Conservation (phyloP, 2,113 vertebrate genomes). For the Apus apus region DNA sequence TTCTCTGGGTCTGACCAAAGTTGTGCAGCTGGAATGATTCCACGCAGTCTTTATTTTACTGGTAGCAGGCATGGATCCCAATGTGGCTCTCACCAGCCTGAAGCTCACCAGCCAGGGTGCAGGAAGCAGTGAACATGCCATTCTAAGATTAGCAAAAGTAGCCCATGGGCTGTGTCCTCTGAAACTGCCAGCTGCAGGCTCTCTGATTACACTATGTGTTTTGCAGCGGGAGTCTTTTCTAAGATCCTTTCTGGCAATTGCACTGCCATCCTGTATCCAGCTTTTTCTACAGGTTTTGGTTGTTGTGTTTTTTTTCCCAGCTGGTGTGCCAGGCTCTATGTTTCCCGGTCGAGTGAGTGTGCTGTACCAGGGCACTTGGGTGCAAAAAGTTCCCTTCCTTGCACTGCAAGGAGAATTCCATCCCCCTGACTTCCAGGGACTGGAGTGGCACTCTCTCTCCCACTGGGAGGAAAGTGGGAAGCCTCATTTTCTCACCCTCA, state of each 20-base stretch:
- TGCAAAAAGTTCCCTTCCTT: neutral
- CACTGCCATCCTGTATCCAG: neutral
- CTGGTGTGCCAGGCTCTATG: neutral
- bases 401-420: neutral
- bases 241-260: neutral
- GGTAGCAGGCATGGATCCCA: neutral
- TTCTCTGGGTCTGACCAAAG: neutral
- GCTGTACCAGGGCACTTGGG: accelerated
- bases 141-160: slow-evolving; percentile 77
- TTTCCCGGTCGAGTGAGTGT: neutral
- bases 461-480: neutral
- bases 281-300: neutral
- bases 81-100: accelerated
- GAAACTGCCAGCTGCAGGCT: slow-evolving; percentile 60
- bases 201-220: slow-evolving; percentile 8
- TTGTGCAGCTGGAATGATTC: neutral
- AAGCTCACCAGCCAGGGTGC: neutral
- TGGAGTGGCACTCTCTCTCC: neutral
- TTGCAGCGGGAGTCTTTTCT: neutral
- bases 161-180: slow-evolving; percentile 29
- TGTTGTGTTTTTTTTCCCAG: neutral
- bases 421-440: neutral
- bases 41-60: neutral
- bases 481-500: neutral
- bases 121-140: slow-evolving; percentile 51